Conservation (phyloP, 2,888 invertebrate genomes). For the Agrotis ipsilon region DNA sequence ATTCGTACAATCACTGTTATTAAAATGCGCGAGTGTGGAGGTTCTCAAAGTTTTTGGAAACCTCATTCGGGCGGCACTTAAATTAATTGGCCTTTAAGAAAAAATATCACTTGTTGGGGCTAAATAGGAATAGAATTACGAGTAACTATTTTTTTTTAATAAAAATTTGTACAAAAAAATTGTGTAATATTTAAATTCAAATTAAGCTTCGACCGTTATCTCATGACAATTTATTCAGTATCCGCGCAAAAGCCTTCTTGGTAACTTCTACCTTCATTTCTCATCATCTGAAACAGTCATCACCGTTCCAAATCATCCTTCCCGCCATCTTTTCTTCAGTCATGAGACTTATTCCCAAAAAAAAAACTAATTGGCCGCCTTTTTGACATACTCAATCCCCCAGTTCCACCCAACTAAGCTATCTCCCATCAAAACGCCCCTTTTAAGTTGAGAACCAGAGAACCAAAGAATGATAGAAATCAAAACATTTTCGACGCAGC, state of each 20-base stretch:
- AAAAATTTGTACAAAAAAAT: too few species aligned
- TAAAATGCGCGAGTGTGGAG: slow-evolving; percentile 65
- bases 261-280: too few species aligned
- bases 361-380: not conserved
- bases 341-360: not conserved
- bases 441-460: slow-evolving; percentile 68
- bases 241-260: too few species aligned
- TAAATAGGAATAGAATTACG: too few species aligned
- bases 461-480: slow-evolving; percentile 77
- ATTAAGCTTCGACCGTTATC: too few species aligned
- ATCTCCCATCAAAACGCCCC: slow-evolving; percentile 35
- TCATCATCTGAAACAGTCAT: too few species aligned
- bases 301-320: too few species aligned
- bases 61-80: not conserved
- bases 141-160: too few species aligned
- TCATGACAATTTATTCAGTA: too few species aligned
- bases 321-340: not conserved
- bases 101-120: too few species aligned
- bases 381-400: slow-evolving; percentile 1
- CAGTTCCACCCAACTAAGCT: slow-evolving; percentile 19
- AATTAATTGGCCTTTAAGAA: too few species aligned
- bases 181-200: too few species aligned
- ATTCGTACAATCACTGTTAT: slow-evolving; percentile 82
- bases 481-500: slow-evolving; percentile 74
- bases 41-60: slow-evolving; percentile 45